These are phyloP conservation scores for Augochlora pura DNA, from an alignment of 1,140 invertebrate species.

Conservation along the genomic window DNA sequence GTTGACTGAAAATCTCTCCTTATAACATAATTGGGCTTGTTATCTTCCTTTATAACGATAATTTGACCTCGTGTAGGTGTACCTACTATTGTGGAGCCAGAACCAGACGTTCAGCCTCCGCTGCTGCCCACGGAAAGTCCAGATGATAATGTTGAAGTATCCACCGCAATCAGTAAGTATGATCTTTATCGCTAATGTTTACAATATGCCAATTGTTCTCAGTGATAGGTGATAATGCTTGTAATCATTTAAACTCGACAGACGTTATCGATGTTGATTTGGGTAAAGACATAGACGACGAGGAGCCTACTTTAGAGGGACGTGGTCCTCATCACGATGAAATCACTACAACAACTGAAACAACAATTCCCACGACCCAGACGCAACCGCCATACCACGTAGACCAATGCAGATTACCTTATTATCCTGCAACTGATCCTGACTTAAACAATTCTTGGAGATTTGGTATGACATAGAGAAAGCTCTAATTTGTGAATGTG, in stretches of 20 bases:
- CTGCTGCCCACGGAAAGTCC: constrained; percentile 54
- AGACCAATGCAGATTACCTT: constrained; percentile 72
- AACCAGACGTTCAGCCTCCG: constrained; percentile 50
- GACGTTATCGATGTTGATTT: constrained; percentile 66
- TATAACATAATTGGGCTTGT: too few species aligned
- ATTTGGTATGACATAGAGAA: constrained; percentile 77
- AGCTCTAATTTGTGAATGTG: background rate
- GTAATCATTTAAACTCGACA: constrained; percentile 16
- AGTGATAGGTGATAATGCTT: background rate
- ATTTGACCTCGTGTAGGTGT: constrained; percentile 26
- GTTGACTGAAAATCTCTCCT: background rate
- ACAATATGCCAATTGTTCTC: background rate
- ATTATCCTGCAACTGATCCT: constrained; percentile 72
- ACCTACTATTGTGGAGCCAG: constrained; percentile 40
- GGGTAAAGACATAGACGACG: constrained; percentile 54
- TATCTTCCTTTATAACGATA: too few species aligned
- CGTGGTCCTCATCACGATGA: constrained; percentile 37
- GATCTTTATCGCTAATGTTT: background rate
- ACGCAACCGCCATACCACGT: constrained; percentile 57
- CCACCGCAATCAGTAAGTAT: constrained; percentile 68
- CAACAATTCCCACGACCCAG: constrained; percentile 30
- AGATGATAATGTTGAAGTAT: constrained; percentile 55
- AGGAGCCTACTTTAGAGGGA: constrained; percentile 58
- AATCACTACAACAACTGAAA: constrained; percentile 40
- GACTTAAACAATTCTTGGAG: constrained; percentile 75